These are phyloP conservation scores for Orestias chungarensis DNA, from an alignment of 2,797 vertebrate species.

Conservation along the genomic window DNA sequence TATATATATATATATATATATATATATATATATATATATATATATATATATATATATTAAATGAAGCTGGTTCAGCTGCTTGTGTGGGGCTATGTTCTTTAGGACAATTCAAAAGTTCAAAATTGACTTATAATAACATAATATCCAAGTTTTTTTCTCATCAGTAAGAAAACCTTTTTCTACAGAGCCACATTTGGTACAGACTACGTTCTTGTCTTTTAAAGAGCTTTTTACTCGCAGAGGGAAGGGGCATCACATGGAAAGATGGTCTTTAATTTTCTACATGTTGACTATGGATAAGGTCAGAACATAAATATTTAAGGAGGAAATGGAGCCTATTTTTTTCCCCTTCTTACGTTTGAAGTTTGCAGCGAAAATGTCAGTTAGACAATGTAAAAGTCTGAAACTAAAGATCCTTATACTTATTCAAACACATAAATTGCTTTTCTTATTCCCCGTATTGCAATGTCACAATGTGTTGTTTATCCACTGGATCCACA, in stretches of 20 bases:
- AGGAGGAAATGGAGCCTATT: constrained; percentile 2
- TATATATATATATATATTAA: too few relatives aligned
- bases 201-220: neutral
- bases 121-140: neutral
- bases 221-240: neutral
- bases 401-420: neutral
- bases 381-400: neutral
- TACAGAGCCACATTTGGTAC: neutral
- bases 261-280: constrained; percentile 2
- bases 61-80: too few relatives aligned
- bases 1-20: too few relatives aligned
- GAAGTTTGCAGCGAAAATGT: neutral
- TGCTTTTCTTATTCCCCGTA: neutral
- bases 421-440: neutral
- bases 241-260: neutral
- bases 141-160: neutral
- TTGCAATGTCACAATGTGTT: neutral
- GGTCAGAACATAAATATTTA: constrained; percentile 9
- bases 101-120: neutral
- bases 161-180: neutral
- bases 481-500: neutral
- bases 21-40: too few relatives aligned
- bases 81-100: too few relatives aligned
- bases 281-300: constrained; percentile 1
- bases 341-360: neutral